Conservation (phyloP, 2,888 invertebrate species). For the Philopedon plagiatum region DNA sequence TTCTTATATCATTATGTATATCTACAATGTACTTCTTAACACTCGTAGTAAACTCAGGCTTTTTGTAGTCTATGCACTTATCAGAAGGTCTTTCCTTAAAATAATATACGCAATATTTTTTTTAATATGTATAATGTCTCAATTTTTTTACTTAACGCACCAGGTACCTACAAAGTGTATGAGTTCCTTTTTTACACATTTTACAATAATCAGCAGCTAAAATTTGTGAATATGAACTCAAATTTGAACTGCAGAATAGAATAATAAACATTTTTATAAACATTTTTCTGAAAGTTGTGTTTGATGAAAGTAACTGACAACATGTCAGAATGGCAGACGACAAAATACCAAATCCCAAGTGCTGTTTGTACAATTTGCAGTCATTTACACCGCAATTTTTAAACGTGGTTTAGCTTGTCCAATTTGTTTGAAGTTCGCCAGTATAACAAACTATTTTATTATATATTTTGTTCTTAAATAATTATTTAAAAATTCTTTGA, state of each 20-base stretch:
- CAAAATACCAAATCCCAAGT: no score
- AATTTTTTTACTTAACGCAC: slow-evolving; percentile 30
- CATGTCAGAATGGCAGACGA: not conserved
- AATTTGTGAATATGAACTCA: not conserved
- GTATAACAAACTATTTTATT: no score
- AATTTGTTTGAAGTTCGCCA: no score
- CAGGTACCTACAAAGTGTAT: slow-evolving; percentile 55
- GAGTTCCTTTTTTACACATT: slow-evolving; percentile 54
- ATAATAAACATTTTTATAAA: not conserved
- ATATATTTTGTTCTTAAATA: no score
- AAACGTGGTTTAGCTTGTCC: no score
- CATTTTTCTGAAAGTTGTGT: not conserved
- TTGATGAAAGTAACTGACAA: not conserved
- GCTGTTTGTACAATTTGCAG: no score
- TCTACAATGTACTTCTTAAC: slow-evolving; percentile 55
- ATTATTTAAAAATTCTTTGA: no score
- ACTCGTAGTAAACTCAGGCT: slow-evolving; percentile 40
- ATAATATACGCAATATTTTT: not conserved
- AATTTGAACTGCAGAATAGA: not conserved
- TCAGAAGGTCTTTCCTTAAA: slow-evolving; percentile 51
- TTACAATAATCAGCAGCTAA: slow-evolving; percentile 52
- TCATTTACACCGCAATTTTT: no score
- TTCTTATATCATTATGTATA: slow-evolving; percentile 57
- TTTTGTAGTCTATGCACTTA: slow-evolving; percentile 51
- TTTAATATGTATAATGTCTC: not conserved